phyloP scores from a whole-genome alignment of 2,113 vertebrate genomes.

The Solea senegalensis region DNA sequence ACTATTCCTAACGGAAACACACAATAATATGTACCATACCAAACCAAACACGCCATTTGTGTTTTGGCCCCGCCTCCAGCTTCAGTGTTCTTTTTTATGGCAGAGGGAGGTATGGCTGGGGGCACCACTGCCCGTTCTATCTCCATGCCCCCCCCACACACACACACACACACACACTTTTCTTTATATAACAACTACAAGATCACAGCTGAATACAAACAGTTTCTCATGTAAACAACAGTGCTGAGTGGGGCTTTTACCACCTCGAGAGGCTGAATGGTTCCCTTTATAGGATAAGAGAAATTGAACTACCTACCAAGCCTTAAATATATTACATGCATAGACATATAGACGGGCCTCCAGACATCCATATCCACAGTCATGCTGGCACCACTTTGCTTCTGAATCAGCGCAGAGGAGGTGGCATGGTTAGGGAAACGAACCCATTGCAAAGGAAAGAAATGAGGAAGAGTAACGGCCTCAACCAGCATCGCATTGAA shows the following conservation, averaged over 20 bases:
- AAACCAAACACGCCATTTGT: too few relatives aligned
- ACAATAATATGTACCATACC: too few relatives aligned
- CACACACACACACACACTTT: too few relatives aligned
- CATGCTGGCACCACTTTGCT: conserved; percentile 8
- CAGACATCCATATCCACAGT: conserved; percentile 3
- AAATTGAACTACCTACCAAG: neutral
- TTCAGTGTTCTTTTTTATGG: too few relatives aligned
- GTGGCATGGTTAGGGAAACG: neutral
- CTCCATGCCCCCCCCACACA: too few relatives aligned
- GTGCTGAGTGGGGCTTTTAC: neutral
- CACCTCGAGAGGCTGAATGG: conserved; percentile 2
- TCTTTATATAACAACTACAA: too few relatives aligned
- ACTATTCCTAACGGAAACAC: too few relatives aligned
- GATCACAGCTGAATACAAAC: too few relatives aligned
- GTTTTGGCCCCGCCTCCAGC: too few relatives aligned
- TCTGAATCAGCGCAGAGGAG: conserved; percentile 15
- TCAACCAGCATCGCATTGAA: neutral
- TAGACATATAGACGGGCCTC: conserved; percentile 7
- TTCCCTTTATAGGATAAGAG: neutral
- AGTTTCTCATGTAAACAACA: too few relatives aligned
- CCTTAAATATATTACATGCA: conserved; percentile 12
- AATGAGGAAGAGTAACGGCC: conserved; percentile 3
- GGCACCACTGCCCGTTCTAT: too few relatives aligned
- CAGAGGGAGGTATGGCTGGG: too few relatives aligned
- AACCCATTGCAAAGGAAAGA: neutral